Conservation (phyloP, 53 echinoderm and acorn worm species). For the Luidia sarsii region DNA sequence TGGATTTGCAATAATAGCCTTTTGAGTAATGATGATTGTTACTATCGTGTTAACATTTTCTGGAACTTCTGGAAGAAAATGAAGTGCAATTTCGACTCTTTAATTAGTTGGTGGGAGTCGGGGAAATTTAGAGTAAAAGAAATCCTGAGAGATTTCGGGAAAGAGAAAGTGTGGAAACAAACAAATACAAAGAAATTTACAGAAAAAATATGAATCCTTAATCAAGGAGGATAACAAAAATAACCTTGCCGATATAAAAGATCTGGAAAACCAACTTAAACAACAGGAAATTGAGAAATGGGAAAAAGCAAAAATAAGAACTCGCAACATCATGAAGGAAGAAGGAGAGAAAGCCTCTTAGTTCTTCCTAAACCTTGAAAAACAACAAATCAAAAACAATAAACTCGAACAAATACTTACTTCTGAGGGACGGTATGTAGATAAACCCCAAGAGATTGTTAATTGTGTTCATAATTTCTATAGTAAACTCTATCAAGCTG, state of each 20-base stretch:
- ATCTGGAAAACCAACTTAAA: neutral
- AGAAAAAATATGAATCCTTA: neutral
- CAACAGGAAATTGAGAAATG: neutral
- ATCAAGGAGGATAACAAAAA: neutral
- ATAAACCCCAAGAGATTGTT: neutral
- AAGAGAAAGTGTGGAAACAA: no score
- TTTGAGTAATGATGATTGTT: neutral
- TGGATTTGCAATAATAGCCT: no score
- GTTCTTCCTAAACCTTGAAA: neutral
- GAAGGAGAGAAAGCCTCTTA: neutral
- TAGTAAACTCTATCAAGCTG: neutral
- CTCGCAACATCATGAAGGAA: neutral
- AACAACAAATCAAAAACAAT: neutral
- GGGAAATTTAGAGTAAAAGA: no score
- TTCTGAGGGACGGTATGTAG: neutral
- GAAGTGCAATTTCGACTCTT: no score
- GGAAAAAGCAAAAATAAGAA: neutral
- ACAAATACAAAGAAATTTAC: neutral
- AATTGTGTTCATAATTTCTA: neutral
- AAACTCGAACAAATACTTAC: neutral
- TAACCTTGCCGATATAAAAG: neutral
- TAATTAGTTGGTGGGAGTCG: no score
- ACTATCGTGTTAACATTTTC: neutral
- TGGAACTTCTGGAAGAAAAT: neutral
- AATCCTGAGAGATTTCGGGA: no score